Percentiles rank a stretch among this genome's conserved stretches.
Conservation (phyloP, 2,888 invertebrate genomes). For the Oscheius sp. region DNA sequence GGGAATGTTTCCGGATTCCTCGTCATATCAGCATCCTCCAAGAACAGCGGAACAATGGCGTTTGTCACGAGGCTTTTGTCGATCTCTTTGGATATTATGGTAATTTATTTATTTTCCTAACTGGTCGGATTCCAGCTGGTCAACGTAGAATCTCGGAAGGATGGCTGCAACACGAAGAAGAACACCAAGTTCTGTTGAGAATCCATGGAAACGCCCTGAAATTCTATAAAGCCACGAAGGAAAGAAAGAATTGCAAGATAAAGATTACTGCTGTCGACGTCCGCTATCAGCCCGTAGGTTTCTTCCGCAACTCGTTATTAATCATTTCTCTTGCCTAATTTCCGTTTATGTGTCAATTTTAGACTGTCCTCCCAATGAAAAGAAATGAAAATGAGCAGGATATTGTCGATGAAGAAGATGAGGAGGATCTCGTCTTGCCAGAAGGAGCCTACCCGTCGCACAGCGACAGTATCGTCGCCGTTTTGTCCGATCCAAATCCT, state of each 20-base stretch:
- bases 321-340: too few species aligned
- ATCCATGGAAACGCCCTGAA: constrained; percentile 70
- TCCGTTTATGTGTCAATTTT: too few species aligned
- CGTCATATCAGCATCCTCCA: constrained; percentile 42
- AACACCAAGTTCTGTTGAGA: constrained; percentile 65
- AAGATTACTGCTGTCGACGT: constrained; percentile 69
- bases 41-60: constrained; percentile 43
- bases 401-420: constrained; percentile 45
- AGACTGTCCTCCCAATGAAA: not conserved
- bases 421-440: constrained; percentile 31
- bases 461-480: constrained; percentile 30
- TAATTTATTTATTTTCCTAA: constrained; percentile 15
- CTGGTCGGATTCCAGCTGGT: constrained; percentile 59
- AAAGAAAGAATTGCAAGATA: constrained; percentile 63
- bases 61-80: constrained; percentile 47
- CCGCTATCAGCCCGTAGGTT: constrained; percentile 59
- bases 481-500: constrained; percentile 57
- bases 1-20: constrained; percentile 48
- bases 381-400: not conserved
- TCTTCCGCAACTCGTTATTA: not conserved
- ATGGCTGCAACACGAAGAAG: constrained; percentile 66
- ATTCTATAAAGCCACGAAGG: constrained; percentile 67
- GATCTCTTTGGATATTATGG: constrained; percentile 61
- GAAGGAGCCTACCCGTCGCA: constrained; percentile 36
- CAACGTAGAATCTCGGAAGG: constrained; percentile 66